These are phyloP conservation scores for Eutolmus rufibarbis DNA, from an alignment of 2,888 invertebrate genomes.

Conservation along the genomic window DNA sequence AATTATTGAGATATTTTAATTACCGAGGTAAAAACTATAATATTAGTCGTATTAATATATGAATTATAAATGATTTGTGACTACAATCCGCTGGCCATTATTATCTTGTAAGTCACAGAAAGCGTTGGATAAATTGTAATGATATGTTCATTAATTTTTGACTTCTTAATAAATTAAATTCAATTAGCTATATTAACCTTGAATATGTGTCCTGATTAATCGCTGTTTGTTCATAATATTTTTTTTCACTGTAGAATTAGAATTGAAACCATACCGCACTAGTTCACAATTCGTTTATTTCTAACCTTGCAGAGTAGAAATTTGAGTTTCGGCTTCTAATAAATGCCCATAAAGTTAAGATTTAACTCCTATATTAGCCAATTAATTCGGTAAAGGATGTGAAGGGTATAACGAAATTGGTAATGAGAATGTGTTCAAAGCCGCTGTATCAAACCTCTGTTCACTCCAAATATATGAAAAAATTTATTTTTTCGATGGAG, in stretches of 20 bases:
- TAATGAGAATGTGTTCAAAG: neutral
- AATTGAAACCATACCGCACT: neutral
- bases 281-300: neutral
- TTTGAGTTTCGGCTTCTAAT: neutral
- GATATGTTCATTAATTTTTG: neutral
- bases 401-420: neutral
- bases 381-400: neutral
- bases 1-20: neutral
- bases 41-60: neutral
- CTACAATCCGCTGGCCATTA: neutral
- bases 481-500: neutral
- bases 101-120: neutral
- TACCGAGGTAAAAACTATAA: neutral
- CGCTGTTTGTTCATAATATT: neutral
- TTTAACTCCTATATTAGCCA: neutral
- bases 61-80: neutral
- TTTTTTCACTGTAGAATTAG: neutral
- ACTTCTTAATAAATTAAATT: neutral
- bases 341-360: neutral
- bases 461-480: neutral
- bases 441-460: neutral
- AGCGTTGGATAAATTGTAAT: neutral
- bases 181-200: neutral
- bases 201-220: neutral
- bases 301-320: neutral